Evolutionary conservation across 2,113 vertebrate species (phyloP).

Genomic region (Tringa solitaria): DNA sequence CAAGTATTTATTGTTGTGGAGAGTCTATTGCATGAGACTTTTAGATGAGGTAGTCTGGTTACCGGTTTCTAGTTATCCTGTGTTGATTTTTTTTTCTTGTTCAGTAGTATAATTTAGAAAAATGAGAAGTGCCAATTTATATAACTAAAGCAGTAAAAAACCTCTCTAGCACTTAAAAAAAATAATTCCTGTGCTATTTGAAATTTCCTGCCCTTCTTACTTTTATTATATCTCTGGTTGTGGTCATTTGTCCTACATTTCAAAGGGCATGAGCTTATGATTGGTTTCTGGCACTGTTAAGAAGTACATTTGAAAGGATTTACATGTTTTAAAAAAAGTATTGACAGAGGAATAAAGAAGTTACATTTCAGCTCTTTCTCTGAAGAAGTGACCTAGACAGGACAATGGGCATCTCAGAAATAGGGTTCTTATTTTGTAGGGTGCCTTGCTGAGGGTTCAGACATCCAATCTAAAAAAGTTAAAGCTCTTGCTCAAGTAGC

Average conservation of each 20-base stretch:
- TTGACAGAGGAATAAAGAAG: neutral
- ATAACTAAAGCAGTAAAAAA: neutral
- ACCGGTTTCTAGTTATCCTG: neutral
- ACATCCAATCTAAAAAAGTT: neutral
- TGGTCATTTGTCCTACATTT: neutral
- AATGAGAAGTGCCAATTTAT: neutral
- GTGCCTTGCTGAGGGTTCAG: neutral
- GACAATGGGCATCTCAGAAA: neutral
- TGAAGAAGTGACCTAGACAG: neutral
- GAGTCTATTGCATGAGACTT: neutral
- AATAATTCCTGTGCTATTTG: neutral
- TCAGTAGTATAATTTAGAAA: neutral
- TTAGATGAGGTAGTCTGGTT: neutral
- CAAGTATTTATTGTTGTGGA: neutral
- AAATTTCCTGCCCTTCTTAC: neutral
- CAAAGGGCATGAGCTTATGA: neutral
- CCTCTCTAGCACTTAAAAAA: neutral
- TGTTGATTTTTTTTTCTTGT: neutral
- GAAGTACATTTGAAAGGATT: neutral
- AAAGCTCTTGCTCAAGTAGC: neutral
- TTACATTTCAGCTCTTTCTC: neutral
- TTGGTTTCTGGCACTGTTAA: neutral
- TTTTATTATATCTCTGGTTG: neutral
- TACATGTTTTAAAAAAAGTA: neutral
- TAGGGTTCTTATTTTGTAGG: neutral